phyloP scores from a whole-genome alignment of 2,797 vertebrate species.

The Acanthopagrus latus region DNA sequence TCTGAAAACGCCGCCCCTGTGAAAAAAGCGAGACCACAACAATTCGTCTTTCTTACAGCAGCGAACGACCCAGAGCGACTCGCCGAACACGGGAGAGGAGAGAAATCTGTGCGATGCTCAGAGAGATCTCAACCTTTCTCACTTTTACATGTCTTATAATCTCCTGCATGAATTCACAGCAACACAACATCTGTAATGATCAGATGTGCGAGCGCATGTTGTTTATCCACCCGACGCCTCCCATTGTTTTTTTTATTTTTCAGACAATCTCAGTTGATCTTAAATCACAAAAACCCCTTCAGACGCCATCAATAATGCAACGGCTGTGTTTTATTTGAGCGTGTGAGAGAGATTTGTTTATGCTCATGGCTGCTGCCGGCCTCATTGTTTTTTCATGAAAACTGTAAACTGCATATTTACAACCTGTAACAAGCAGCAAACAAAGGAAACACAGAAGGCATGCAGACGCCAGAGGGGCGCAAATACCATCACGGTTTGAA shows the following conservation, averaged over 20 bases:
- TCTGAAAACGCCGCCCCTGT: too few relatives aligned
- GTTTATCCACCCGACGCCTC: neutral
- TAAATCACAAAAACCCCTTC: conserved; percentile 39
- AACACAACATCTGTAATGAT: neutral
- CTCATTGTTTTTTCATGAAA: conserved; percentile 84
- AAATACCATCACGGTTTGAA: conserved; percentile 5
- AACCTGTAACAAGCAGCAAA: conserved; percentile 67
- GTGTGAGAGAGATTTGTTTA: conserved; percentile 70
- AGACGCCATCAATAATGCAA: conserved; percentile 79
- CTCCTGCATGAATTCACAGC: neutral
- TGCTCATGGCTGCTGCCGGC: conserved; percentile 72
- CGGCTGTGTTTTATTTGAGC: conserved; percentile 38
- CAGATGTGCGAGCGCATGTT: neutral
- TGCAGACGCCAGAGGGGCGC: conserved; percentile 11
- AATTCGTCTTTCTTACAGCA: too few relatives aligned
- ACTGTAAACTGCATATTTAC: conserved; percentile 82
- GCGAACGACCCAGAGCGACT: too few relatives aligned
- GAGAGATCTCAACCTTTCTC: neutral
- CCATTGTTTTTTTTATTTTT: neutral
- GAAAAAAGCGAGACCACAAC: too few relatives aligned
- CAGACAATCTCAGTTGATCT: conserved; percentile 14
- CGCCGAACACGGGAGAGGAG: too few relatives aligned
- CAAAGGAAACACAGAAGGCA: conserved; percentile 44
- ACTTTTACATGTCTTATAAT: neutral
- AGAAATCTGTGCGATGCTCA: too few relatives aligned